Percentiles rank a stretch among this genome's conserved stretches.
These are phyloP conservation scores for Nephotettix cincticeps DNA, from an alignment of 1,140 invertebrate genomes.

Conservation along the genomic window DNA sequence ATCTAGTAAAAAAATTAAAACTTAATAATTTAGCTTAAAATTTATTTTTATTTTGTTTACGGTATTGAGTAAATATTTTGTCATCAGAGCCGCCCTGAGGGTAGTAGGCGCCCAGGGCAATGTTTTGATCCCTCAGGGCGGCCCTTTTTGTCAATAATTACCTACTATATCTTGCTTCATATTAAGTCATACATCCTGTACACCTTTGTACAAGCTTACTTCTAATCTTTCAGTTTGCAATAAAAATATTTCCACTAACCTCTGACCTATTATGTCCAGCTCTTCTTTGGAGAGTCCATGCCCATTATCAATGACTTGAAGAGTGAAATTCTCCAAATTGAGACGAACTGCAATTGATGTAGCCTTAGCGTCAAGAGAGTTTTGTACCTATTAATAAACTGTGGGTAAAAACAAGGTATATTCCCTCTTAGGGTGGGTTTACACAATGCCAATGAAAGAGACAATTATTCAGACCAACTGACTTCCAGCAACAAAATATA, in stretches of 20 bases:
- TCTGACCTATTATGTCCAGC: slow-evolving; percentile 47
- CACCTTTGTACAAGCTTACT: neutral
- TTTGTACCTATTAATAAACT: slow-evolving; percentile 44
- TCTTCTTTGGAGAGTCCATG: slow-evolving; percentile 46
- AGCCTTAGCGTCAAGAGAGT: slow-evolving; percentile 51
- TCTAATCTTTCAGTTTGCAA: neutral
- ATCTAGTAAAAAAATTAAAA: too few species aligned
- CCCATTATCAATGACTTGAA: slow-evolving; percentile 55
- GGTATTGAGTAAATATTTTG: neutral
- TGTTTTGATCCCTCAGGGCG: neutral
- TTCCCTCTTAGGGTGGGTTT: too few species aligned
- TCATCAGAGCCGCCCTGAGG: neutral
- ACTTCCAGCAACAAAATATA: too few species aligned
- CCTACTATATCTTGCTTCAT: neutral
- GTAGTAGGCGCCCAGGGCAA: neutral
- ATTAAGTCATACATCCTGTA: neutral
- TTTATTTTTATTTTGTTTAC: too few species aligned
- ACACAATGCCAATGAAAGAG: too few species aligned
- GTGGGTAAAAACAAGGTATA: too few species aligned
- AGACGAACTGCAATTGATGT: slow-evolving; percentile 50
- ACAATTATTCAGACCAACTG: too few species aligned
- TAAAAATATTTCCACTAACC: slow-evolving; percentile 40
- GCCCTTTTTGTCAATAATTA: neutral
- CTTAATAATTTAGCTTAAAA: too few species aligned
- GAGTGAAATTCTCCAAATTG: slow-evolving; percentile 46